Evolutionary conservation across 2,888 invertebrate genomes (phyloP), one percentile per base, ranked within the genome.

Genomic region (Cheilosia grossa): DNA sequence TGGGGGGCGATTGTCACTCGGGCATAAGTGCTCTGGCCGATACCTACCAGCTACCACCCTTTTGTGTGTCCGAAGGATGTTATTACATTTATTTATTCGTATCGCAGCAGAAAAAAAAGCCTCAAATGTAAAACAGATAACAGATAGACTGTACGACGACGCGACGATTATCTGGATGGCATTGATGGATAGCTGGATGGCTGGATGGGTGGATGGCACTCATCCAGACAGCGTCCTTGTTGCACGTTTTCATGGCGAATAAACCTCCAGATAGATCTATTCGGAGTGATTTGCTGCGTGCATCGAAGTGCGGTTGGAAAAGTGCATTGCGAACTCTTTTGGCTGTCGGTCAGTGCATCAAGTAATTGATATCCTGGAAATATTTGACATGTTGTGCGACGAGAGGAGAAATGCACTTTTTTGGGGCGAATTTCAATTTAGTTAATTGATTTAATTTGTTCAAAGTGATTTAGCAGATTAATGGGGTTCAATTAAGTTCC

Each of bases 361-460:
- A 53, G 69, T 82, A 82, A 82, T 77, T 77, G 81, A 81, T 82
- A 82, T 82, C 59, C 59, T 61, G 24, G 27, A 47, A 58, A 24
- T 42, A 58, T 30, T 64, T 21, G 49, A 13, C 64, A 56, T 37
- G 61, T 49, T 27, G 13, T 37, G 37, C 51, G 44, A 40, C 10
- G 53, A 58, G 24, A 24, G 17, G 44, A 47, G 53, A 53, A 30
- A 64, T 79, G 51, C 66, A 61, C 27, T 67, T 81, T 66, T 61
- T 44, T 21, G 37, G 15, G 37, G 53, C 58, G 58, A 30, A 49
- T 54, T 63, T 67, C 77, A 40, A 81, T 85, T 85, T 72, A 49
- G 40, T 67, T 85, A 81, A 85, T 85, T 85, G 85, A 80, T 85
- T 85, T 17, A 75, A 85, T 81, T 80, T 79, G 79, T 83, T 79